A percentile compares a stretch with the other conserved stretches of the same genome.
These are phyloP conservation scores for Enteromius afrohamiltoni DNA, from an alignment of 2,797 vertebrate genomes.

Conservation along the genomic window DNA sequence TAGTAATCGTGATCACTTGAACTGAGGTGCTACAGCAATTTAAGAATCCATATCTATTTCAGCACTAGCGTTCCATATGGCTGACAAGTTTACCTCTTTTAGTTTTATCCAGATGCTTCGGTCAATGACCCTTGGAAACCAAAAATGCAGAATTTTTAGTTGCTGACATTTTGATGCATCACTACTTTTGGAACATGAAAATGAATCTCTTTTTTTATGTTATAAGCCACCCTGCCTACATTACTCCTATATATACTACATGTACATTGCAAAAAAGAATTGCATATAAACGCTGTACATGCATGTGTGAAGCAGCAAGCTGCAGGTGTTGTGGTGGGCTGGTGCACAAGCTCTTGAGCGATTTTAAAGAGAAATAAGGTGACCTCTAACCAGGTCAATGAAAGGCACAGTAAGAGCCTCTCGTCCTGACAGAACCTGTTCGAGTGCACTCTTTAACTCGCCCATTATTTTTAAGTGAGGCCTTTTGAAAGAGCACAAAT, in stretches of 20 bases:
- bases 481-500: conserved; percentile 42
- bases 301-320: neutral
- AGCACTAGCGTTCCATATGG: neutral
- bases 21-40: neutral
- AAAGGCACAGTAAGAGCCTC: conserved; percentile 40
- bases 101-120: neutral
- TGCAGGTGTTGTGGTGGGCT: conserved; percentile 10
- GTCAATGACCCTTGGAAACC: neutral
- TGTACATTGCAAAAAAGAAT: neutral
- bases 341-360: conserved; percentile 32
- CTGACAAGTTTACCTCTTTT: neutral
- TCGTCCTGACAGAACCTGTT: conserved; percentile 34
- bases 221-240: neutral
- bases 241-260: neutral
- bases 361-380: conserved; percentile 46
- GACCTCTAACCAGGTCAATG: conserved; percentile 30
- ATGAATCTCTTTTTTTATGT: neutral
- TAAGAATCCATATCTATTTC: neutral
- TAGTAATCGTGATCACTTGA: neutral
- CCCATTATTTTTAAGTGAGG: conserved; percentile 58
- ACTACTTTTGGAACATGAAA: neutral
- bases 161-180: neutral
- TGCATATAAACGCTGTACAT: too few species aligned
- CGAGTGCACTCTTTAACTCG: conserved; percentile 41
- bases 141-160: neutral